These are phyloP conservation scores for Archips xylosteana DNA, from an alignment of 2,888 invertebrate genomes.

Conservation along the genomic window DNA sequence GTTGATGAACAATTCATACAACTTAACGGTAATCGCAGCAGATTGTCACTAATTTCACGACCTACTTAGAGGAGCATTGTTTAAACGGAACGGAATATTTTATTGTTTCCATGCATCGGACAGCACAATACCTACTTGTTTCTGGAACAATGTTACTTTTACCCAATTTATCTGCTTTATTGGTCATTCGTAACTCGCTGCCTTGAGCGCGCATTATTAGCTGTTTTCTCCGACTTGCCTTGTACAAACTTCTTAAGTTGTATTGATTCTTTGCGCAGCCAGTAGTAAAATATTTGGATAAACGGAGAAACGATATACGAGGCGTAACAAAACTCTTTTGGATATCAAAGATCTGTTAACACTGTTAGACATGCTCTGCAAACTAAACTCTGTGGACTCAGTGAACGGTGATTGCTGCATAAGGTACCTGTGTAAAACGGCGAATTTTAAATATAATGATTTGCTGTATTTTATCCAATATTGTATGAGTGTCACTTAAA, in stretches of 20 bases:
- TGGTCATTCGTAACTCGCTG: slow-evolving; percentile 46
- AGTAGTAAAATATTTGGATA: slow-evolving; percentile 35
- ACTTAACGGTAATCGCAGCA: slow-evolving; percentile 12
- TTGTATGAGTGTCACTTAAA: neutral
- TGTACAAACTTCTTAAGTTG: slow-evolving; percentile 43
- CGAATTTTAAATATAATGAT: neutral
- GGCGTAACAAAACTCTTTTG: slow-evolving; percentile 32
- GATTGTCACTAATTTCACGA: slow-evolving; percentile 36
- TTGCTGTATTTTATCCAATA: neutral
- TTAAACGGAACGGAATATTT: slow-evolving; percentile 43
- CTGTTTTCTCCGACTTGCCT: slow-evolving; percentile 41
- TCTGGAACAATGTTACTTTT: slow-evolving; percentile 55
- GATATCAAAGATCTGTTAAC: slow-evolving; percentile 22
- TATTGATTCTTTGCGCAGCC: slow-evolving; percentile 47
- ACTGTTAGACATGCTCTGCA: slow-evolving; percentile 13
- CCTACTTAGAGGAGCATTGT: slow-evolving; percentile 35
- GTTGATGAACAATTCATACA: slow-evolving; percentile 27
- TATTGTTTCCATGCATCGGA: slow-evolving; percentile 51
- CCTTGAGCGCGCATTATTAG: slow-evolving; percentile 37
- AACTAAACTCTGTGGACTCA: neutral
- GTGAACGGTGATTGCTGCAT: neutral
- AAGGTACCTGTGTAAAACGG: neutral
- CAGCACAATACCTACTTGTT: slow-evolving; percentile 42
- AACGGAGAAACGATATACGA: slow-evolving; percentile 38
- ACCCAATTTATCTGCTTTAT: slow-evolving; percentile 61